These are phyloP conservation scores for Hirundo rustica DNA, from an alignment of 2,797 vertebrate genomes.

Conservation along the genomic window DNA sequence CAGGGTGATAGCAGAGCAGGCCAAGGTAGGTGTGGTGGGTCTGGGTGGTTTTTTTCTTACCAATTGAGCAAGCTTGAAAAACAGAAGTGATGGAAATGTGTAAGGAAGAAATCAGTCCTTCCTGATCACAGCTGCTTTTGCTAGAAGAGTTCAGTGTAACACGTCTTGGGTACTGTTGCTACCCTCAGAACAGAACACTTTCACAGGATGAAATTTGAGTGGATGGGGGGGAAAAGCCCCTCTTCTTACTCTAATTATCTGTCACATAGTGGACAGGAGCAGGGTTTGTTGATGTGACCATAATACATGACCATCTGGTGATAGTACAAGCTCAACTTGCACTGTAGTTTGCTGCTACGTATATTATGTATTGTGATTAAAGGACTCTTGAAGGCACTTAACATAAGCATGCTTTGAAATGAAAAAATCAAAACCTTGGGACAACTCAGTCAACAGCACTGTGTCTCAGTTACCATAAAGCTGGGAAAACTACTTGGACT, in stretches of 20 bases:
- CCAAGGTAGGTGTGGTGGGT: background rate
- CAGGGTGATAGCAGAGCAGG: background rate
- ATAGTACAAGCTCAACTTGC: background rate
- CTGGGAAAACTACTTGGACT: background rate
- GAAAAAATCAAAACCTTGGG: background rate
- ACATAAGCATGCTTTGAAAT: background rate
- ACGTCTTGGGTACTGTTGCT: background rate
- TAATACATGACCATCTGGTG: background rate
- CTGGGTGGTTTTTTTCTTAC: background rate
- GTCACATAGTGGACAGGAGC: background rate
- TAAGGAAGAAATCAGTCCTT: background rate
- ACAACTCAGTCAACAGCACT: background rate
- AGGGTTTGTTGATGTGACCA: background rate
- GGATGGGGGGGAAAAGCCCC: rapidly evolving
- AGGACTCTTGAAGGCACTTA: background rate
- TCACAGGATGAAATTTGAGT: background rate
- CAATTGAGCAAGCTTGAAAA: background rate
- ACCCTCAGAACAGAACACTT: background rate
- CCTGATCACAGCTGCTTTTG: background rate
- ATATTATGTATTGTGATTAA: background rate
- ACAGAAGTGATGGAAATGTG: background rate
- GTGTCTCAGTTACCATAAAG: background rate
- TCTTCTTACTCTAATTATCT: background rate
- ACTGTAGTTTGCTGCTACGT: background rate
- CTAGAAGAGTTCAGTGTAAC: background rate